Evolutionary conservation across 2,888 invertebrate genomes (phyloP).

Genomic region (Lasioglossum vierecki): DNA sequence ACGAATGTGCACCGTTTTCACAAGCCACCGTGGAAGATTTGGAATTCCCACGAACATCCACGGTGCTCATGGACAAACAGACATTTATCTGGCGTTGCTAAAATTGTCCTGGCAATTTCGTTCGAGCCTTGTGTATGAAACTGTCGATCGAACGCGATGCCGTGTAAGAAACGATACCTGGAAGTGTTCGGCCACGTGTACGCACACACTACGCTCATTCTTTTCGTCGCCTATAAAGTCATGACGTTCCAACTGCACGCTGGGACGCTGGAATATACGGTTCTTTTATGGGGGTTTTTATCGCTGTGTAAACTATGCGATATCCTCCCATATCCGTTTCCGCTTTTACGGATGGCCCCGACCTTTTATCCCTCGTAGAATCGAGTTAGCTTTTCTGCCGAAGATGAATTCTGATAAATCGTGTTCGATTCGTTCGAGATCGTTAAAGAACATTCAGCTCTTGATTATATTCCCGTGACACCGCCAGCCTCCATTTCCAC

Average conservation of each 20-base stretch:
- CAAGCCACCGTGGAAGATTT: background rate
- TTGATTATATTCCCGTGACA: conserved; percentile 1
- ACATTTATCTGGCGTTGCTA: background rate
- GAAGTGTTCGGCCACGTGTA: conserved; percentile 7
- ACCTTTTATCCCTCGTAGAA: conserved; percentile 70
- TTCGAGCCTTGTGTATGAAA: background rate
- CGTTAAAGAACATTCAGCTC: conserved; percentile 70
- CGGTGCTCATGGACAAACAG: background rate
- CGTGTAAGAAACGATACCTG: conserved; percentile 21
- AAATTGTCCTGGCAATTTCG: background rate
- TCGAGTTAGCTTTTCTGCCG: conserved; percentile 66
- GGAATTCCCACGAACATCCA: background rate
- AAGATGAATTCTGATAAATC: conserved; percentile 78
- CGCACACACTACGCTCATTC: conserved; percentile 50
- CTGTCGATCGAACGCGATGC: conserved; percentile 20
- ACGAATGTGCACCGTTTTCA: background rate
- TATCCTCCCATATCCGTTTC: conserved; percentile 75
- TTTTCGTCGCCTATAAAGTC: conserved; percentile 70
- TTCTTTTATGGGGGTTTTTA: conserved; percentile 81
- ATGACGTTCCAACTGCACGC: conserved; percentile 63
- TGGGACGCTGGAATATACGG: conserved; percentile 73
- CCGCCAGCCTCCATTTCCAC: no score
- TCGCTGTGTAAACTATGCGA: conserved; percentile 79
- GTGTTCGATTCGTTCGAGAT: conserved; percentile 65
- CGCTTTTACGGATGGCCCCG: conserved; percentile 70